phyloP scores from a whole-genome alignment of 1,140 invertebrate species.

The Diachasmimorpha longicaudata region DNA sequence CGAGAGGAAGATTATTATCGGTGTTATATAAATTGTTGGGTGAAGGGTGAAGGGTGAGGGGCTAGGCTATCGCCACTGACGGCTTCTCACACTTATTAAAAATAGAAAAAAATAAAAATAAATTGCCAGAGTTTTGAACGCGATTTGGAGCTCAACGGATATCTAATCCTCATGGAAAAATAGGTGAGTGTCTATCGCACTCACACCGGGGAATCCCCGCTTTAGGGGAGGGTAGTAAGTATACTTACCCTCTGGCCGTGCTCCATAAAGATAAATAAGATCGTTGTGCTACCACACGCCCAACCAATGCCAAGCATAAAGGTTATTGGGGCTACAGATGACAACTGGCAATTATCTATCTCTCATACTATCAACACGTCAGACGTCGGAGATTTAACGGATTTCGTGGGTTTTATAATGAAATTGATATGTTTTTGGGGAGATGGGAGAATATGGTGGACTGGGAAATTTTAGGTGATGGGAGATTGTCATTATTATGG shows the following conservation, averaged over 20 bases:
- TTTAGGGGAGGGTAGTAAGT: constrained; percentile 46
- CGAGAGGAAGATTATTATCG: constrained; percentile 4
- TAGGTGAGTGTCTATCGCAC: constrained; percentile 33
- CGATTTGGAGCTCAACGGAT: constrained; percentile 6
- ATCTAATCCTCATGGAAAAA: constrained; percentile 19
- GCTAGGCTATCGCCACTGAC: neutral
- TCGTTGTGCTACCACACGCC: constrained; percentile 35
- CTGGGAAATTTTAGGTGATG: too few relatives aligned
- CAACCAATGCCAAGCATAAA: constrained; percentile 13
- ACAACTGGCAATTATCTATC: constrained; percentile 9
- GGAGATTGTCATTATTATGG: too few relatives aligned
- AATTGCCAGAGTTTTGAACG: neutral
- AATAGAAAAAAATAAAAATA: constrained; percentile 13
- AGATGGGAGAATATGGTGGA: too few relatives aligned
- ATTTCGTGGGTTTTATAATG: neutral
- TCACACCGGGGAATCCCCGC: neutral
- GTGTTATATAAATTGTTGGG: constrained; percentile 12
- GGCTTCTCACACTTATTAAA: neutral
- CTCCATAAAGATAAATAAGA: constrained; percentile 64
- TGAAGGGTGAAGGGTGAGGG: neutral
- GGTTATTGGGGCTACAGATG: constrained; percentile 9
- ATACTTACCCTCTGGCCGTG: constrained; percentile 63
- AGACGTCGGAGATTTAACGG: neutral
- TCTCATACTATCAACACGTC: constrained; percentile 3
- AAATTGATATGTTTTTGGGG: neutral